Evolutionary conservation across 2,797 vertebrate genomes (phyloP).

Genomic region (Ciconia nigra): DNA sequence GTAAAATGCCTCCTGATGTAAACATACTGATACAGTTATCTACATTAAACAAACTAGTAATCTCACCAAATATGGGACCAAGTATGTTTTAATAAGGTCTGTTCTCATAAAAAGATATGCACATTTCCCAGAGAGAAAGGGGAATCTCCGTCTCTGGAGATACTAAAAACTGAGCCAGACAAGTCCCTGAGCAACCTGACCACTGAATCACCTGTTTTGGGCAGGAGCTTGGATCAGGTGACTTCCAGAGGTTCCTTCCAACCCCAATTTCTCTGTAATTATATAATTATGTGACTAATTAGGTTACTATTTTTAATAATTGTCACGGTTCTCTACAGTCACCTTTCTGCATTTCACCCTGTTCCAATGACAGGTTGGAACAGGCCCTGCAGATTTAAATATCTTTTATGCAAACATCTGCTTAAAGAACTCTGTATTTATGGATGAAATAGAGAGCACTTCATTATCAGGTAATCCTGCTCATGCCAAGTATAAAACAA

Average conservation of each 20-base stretch:
- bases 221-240: not conserved
- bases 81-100: not conserved
- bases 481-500: not conserved
- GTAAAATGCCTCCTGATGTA: not conserved
- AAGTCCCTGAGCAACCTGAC: not conserved
- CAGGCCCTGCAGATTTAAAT: not conserved
- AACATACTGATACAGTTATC: not conserved
- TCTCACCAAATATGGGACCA: not conserved
- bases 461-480: not conserved
- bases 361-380: not conserved
- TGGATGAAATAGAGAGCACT: not conserved
- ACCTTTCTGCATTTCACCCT: not conserved
- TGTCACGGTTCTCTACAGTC: not conserved
- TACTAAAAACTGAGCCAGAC: not conserved
- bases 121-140: not conserved
- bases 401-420: not conserved
- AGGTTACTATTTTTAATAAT: not conserved
- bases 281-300: not conserved
- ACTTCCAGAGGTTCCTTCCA: not conserved
- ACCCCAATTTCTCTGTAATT: not conserved
- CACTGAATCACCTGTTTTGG: not conserved
- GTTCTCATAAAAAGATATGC: not conserved
- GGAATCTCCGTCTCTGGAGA: not conserved
- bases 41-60: not conserved
- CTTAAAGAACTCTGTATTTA: not conserved